Conservation (phyloP, 2,797 vertebrate genomes). For the Lagodon rhomboides region DNA sequence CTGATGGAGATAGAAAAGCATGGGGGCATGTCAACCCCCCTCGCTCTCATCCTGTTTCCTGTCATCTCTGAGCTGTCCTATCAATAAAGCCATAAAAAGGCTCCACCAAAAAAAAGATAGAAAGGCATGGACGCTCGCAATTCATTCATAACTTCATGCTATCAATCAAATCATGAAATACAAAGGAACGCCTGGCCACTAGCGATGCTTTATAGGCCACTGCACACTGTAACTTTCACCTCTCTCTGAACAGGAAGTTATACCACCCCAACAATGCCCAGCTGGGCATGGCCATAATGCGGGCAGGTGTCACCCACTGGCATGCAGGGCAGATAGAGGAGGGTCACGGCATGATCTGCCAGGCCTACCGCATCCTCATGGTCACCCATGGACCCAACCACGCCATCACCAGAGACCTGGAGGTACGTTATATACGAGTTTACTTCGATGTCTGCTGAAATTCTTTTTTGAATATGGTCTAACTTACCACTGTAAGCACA, state of each 20-base stretch:
- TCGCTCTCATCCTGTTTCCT: no score
- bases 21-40: no score
- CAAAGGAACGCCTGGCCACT: no score
- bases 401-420: slow-evolving; percentile 93
- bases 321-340: slow-evolving; percentile 92
- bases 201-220: no score
- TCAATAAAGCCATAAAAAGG: no score
- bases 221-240: not conserved
- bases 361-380: slow-evolving; percentile 92
- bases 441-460: not conserved
- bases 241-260: slow-evolving; percentile 65
- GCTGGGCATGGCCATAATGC: slow-evolving; percentile 93
- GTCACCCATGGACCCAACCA: slow-evolving; percentile 94
- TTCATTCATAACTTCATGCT: no score
- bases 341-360: slow-evolving; percentile 93
- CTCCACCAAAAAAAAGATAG: no score
- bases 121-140: no score
- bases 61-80: no score
- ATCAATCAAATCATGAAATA: no score
- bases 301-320: slow-evolving; percentile 94
- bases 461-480: not conserved
- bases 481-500: not conserved
- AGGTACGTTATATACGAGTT: slow-evolving; percentile 80
- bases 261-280: slow-evolving; percentile 93
- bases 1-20: no score